phyloP scores from a whole-genome alignment of 2,797 vertebrate species.

The Poecilia wingei region DNA sequence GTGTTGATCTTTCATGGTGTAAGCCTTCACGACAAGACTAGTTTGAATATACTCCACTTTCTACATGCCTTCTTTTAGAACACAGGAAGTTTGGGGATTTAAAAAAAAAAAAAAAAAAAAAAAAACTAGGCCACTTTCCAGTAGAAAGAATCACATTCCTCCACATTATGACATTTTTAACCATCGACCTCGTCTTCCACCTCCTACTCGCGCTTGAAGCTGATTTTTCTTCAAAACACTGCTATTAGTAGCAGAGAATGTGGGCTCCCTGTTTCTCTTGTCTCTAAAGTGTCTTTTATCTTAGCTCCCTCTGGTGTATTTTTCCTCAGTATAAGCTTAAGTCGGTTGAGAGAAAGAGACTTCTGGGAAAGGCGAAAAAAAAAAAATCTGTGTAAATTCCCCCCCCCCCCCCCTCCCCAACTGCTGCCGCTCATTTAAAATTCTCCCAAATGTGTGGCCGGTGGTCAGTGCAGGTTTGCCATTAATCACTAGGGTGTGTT shows the following conservation, averaged over 20 bases:
- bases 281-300: constrained; percentile 72
- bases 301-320: constrained; percentile 72
- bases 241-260: constrained; percentile 66
- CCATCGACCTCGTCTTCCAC: constrained; percentile 50
- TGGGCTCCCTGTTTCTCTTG: constrained; percentile 60
- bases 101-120: no score
- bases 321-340: constrained; percentile 64
- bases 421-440: constrained; percentile 48
- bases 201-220: constrained; percentile 62
- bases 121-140: constrained; percentile 46
- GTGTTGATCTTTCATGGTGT: background rate
- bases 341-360: constrained; percentile 72
- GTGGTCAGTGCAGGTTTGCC: constrained; percentile 55
- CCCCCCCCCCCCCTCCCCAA: constrained; percentile 9
- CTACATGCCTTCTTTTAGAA: constrained; percentile 17
- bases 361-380: constrained; percentile 54
- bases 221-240: constrained; percentile 63
- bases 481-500: constrained; percentile 65
- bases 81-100: constrained; percentile 24
- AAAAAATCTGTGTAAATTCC: constrained; percentile 37
- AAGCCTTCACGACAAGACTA: constrained; percentile 1
- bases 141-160: constrained; percentile 49
- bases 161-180: constrained; percentile 56
- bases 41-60: constrained; percentile 19
- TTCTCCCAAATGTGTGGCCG: constrained; percentile 39